phyloP scores from a whole-genome alignment of 2,797 vertebrate genomes.

The Oryzias dopingdopingensis region DNA sequence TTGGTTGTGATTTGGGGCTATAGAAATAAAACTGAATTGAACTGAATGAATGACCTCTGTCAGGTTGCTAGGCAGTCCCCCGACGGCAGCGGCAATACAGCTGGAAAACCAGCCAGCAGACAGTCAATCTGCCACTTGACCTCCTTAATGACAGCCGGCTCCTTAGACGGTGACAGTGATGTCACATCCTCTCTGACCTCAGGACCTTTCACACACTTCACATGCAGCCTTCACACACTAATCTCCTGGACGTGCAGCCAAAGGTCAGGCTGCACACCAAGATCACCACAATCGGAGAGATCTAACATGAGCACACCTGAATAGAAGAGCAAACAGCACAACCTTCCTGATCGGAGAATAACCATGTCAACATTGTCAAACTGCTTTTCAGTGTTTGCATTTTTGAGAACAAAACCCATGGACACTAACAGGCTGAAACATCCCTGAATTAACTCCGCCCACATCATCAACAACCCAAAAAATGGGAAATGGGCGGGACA shows the following conservation, averaged over 20 bases:
- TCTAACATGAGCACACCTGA: too few species aligned
- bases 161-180: constrained; percentile 19
- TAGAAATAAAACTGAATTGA: too few species aligned
- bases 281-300: constrained; percentile 31
- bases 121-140: constrained; percentile 9
- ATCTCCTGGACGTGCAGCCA: constrained; percentile 46
- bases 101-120: constrained; percentile 7
- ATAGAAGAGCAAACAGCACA: neutral
- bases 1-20: too few species aligned
- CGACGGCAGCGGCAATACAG: neutral
- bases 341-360: neutral
- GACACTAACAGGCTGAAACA: too few species aligned
- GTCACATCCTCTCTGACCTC: constrained; percentile 49
- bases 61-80: constrained; percentile 1
- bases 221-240: constrained; percentile 41
- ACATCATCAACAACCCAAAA: too few species aligned
- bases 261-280: constrained; percentile 23
- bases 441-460: too few species aligned
- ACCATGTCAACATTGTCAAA: neutral
- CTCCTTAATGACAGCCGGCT: constrained; percentile 2
- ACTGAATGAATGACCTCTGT: too few species aligned
- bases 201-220: constrained; percentile 56
- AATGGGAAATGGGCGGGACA: too few species aligned
- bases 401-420: neutral
- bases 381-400: neutral